phyloP scores from a whole-genome alignment of 2,113 vertebrate species.

The Heptranchias perlo region DNA sequence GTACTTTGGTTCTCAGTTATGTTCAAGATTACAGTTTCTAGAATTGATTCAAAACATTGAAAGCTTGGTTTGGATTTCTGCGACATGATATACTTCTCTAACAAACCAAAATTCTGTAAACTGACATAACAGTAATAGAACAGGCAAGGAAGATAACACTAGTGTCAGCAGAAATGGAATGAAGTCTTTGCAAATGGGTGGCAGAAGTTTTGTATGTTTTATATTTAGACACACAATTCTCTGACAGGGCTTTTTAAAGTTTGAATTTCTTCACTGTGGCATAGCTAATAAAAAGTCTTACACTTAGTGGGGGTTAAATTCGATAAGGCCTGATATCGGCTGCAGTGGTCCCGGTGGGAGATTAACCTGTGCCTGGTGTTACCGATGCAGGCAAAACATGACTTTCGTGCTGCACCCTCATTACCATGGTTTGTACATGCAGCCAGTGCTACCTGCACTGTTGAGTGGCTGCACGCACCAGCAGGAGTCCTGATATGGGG shows the following conservation, averaged over 20 bases:
- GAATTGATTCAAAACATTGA: not conserved
- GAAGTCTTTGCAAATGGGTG: not conserved
- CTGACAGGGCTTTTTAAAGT: not conserved
- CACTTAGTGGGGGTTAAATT: too few species aligned
- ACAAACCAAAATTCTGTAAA: not conserved
- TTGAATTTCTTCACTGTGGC: not conserved
- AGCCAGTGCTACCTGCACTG: too few species aligned
- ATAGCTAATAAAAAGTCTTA: not conserved
- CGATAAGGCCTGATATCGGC: too few species aligned
- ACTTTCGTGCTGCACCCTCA: too few species aligned
- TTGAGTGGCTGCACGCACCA: too few species aligned
- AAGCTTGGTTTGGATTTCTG: not conserved
- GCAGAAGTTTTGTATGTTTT: too few species aligned
- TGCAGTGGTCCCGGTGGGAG: too few species aligned
- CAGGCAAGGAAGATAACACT: not conserved
- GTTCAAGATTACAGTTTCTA: not conserved
- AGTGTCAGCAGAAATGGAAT: not conserved
- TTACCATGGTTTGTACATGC: too few species aligned
- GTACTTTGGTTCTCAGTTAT: not conserved
- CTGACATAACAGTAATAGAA: not conserved
- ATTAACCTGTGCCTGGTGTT: too few species aligned
- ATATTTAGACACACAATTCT: not conserved
- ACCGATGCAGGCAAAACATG: too few species aligned
- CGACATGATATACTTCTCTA: not conserved
- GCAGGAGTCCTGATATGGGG: too few species aligned